phyloP scores from a whole-genome alignment of 1,140 invertebrate genomes.

The Cyphomyrmex costatus region DNA sequence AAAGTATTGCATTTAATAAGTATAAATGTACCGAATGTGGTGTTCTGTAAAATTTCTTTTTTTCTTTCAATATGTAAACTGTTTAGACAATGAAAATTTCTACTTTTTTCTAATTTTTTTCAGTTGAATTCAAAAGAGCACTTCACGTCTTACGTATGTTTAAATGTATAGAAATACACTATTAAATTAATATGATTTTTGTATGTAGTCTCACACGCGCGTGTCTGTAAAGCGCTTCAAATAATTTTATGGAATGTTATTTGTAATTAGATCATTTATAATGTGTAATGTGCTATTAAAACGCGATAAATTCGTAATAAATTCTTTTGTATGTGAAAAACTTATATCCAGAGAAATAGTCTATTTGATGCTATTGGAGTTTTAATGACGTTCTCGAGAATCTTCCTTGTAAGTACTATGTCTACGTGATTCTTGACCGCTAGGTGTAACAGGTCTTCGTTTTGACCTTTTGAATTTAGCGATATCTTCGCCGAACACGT shows the following conservation, averaged over 20 bases:
- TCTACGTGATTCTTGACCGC: constrained; percentile 88
- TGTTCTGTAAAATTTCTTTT: background rate
- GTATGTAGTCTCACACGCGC: background rate
- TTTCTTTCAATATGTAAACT: background rate
- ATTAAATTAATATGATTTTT: background rate
- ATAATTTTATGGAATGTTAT: constrained; percentile 16
- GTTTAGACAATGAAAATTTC: background rate
- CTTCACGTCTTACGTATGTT: background rate
- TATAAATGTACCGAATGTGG: background rate
- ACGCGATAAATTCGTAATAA: background rate
- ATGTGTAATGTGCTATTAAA: constrained; percentile 33
- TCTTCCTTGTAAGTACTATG: constrained; percentile 90
- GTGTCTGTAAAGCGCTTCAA: background rate
- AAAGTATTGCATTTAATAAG: background rate
- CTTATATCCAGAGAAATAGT: background rate
- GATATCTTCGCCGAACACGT: constrained; percentile 99
- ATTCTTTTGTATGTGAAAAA: constrained; percentile 13
- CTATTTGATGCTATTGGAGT: background rate
- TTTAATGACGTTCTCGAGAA: constrained; percentile 89
- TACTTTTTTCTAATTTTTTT: background rate
- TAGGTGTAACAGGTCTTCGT: constrained; percentile 88
- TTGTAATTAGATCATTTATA: constrained; percentile 8
- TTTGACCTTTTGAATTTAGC: constrained; percentile 95
- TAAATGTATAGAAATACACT: background rate
- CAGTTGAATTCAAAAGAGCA: background rate